Base-by-base conservation (phyloP, 1,140 invertebrate genomes). In the Drosophila simulans region DNA sequence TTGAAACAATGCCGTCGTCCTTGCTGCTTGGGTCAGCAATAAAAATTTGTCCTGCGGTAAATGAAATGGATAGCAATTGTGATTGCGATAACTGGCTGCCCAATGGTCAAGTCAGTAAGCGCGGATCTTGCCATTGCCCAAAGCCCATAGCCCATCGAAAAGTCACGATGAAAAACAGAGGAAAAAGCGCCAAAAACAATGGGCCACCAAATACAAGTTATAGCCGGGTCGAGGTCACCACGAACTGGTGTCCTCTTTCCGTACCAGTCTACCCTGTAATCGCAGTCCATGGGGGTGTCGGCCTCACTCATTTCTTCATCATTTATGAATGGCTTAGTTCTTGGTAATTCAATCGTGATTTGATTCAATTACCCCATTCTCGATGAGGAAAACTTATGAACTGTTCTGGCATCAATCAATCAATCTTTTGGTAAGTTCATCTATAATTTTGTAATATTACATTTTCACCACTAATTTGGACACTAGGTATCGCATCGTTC, bases 1-100 rank as follows among this genome's bases (percentile, higher is more conserved):
- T 54, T 71, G 77, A 88, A 89, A 88, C 84, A 89, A 88, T 88
- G 84, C 68, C 57, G 34, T 22, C 68, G 63, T 60, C 77, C 57
- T 82, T 82, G 74, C 66, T 66, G 80, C 76, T 88, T 89, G 76
- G 83, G 76, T 83, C 80, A 89, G 84, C 76, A 89, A 88, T 88
- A 88, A 88, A 89, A 88, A 88, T 88, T 89, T 88, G 84, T 88
- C 84, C 84, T 83, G 72, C 84, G 84, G 76, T 89, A 89, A 88
- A 88, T 88, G 84, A 89, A 88, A 88, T 89, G 79, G 76, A 89
- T 83, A 88, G 75, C 70, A 83, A 88, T 86, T 80, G 82, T 77
- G 83, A 86, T 86, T 73, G 80, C 83, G 83, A 86, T 88, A 83
- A 72, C 83, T 80, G 56, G 54, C 71, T 56, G 52, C 54, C 52